Evolutionary conservation across 2,797 vertebrate genomes (phyloP).

Genomic region (Nasua narica): DNA sequence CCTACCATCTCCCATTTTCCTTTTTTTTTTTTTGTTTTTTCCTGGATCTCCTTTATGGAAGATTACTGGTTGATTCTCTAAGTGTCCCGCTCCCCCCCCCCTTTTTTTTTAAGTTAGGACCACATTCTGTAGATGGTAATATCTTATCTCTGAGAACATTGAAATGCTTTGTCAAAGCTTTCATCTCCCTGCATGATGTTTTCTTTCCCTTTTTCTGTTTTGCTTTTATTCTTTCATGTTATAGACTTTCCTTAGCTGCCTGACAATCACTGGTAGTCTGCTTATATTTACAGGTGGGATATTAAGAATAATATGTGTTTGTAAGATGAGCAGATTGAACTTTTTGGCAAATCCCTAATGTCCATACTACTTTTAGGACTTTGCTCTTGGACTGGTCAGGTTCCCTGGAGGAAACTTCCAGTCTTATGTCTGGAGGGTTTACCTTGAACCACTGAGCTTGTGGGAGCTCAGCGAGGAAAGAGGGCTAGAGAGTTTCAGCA

Average conservation of each 20-base stretch:
- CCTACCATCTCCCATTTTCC: not conserved
- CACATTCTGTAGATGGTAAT: not conserved
- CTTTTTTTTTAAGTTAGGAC: not conserved
- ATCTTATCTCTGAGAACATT: not conserved
- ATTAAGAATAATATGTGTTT: not conserved
- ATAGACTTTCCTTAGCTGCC: not conserved
- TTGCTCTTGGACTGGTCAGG: not conserved
- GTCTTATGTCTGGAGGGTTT: not conserved
- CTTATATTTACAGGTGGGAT: not conserved
- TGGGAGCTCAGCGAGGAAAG: not conserved
- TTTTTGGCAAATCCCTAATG: not conserved
- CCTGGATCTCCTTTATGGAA: not conserved
- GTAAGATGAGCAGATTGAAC: not conserved
- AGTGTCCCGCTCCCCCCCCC: too few species aligned
- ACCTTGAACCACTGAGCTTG: not conserved
- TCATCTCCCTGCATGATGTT: not conserved
- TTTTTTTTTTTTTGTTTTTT: not conserved
- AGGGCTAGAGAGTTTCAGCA: not conserved
- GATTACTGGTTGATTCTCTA: not conserved
- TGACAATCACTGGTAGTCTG: not conserved
- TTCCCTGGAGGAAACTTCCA: not conserved
- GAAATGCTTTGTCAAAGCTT: not conserved
- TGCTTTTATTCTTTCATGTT: not conserved
- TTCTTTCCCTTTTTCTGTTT: not conserved
- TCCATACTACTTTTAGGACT: not conserved